A percentile compares a stretch with the other conserved stretches of the same genome.
These are phyloP conservation scores for Theristicus caerulescens DNA, from an alignment of 2,113 vertebrate species.

Conservation along the genomic window DNA sequence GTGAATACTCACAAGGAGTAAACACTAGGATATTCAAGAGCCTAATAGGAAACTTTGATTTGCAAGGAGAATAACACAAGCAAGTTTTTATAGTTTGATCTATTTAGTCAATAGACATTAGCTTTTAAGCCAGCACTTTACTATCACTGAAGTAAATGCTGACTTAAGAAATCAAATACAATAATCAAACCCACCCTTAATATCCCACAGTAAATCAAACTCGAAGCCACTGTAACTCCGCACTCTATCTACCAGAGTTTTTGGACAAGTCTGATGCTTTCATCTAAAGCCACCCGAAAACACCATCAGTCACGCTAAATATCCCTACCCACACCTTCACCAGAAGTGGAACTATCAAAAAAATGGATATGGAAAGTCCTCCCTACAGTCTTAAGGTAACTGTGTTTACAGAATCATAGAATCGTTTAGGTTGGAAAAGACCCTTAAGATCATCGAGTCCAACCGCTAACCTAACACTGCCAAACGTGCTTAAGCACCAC, in stretches of 20 bases:
- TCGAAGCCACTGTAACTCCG: background rate
- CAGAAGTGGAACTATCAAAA: background rate
- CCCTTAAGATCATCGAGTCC: no score
- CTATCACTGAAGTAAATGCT: background rate
- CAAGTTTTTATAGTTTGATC: background rate
- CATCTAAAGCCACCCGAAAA: background rate
- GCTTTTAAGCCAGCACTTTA: background rate
- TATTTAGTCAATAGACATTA: background rate
- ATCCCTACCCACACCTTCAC: background rate
- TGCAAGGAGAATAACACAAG: background rate
- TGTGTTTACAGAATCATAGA: background rate
- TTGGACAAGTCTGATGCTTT: background rate
- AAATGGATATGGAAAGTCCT: background rate
- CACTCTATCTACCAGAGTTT: background rate
- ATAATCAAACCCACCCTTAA: background rate
- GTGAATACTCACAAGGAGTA: background rate
- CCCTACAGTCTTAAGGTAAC: background rate
- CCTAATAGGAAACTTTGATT: background rate
- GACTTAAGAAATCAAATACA: background rate
- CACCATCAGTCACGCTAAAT: background rate
- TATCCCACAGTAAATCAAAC: background rate
- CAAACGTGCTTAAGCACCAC: no score
- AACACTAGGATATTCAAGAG: accelerated
- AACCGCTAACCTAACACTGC: no score
- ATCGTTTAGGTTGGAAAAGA: no score